Conservation (phyloP, 2,888 invertebrate genomes). For the Cryptops parisi region DNA sequence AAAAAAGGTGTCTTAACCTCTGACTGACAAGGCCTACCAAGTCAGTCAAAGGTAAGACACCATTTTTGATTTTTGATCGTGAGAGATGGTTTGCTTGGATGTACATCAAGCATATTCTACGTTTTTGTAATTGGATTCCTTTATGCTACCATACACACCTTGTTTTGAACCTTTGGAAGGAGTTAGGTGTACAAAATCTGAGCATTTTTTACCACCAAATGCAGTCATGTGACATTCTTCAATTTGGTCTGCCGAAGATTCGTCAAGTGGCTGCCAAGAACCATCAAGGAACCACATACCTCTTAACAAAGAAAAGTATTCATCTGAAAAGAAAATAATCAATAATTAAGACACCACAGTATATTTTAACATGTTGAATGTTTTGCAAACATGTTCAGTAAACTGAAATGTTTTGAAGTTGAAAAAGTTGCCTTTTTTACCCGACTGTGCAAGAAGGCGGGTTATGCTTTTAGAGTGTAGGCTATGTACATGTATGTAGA, state of each 20-base stretch:
- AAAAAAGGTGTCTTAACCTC: no score
- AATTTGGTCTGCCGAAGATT: conserved; percentile 40
- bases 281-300: conserved; percentile 52
- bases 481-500: no score
- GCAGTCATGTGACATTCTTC: conserved; percentile 45
- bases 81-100: no score
- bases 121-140: conserved; percentile 21
- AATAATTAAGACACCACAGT: not conserved
- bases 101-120: conserved; percentile 25
- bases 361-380: not conserved
- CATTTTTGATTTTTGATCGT: no score
- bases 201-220: conserved; percentile 32
- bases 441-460: no score
- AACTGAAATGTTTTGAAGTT: no score
- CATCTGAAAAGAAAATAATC: conserved; percentile 32
- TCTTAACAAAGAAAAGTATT: conserved; percentile 41
- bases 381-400: not conserved
- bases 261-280: conserved; percentile 47
- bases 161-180: conserved; percentile 10
- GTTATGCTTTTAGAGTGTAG: no score
- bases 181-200: conserved; percentile 4
- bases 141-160: conserved; percentile 24
- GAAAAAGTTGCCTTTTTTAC: no score
- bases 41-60: no score
- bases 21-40: no score